These are phyloP conservation scores for Microplitis manilae DNA, from an alignment of 2,888 invertebrate species.

Conservation along the genomic window DNA sequence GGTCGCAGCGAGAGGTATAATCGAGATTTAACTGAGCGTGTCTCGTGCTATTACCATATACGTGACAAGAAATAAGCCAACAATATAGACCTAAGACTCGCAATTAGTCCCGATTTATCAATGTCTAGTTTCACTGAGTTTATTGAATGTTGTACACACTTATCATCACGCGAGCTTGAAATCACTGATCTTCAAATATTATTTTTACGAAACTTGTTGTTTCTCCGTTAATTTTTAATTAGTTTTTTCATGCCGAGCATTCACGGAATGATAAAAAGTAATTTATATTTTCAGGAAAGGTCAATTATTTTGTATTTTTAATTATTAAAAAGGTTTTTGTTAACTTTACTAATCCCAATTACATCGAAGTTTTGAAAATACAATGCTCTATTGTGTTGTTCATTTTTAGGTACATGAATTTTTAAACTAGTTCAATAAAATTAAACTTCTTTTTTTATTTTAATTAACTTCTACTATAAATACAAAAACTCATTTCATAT, in stretches of 20 bases:
- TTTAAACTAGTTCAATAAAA: too few relatives aligned
- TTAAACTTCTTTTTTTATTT: too few relatives aligned
- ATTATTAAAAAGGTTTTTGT: background rate
- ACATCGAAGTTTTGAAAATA: background rate
- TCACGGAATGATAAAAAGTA: background rate
- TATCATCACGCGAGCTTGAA: slow-evolving; percentile 21
- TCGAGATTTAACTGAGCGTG: slow-evolving; percentile 42
- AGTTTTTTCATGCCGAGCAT: too few relatives aligned
- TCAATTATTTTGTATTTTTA: background rate
- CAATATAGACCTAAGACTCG: slow-evolving; percentile 26
- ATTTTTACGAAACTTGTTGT: background rate
- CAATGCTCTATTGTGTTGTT: background rate
- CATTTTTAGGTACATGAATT: background rate
- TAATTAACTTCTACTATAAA: too few relatives aligned
- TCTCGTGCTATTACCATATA: slow-evolving; percentile 39
- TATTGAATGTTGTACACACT: slow-evolving; percentile 39
- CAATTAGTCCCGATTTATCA: slow-evolving; percentile 42
- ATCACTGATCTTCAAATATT: slow-evolving; percentile 4
- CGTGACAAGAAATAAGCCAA: slow-evolving; percentile 39
- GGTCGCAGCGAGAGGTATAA: slow-evolving; percentile 38
- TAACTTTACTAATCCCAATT: background rate
- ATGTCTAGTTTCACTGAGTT: slow-evolving; percentile 37
- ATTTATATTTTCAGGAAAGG: background rate
- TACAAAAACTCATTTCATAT: background rate
- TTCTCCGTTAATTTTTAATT: background rate